Evolutionary conservation across 2,113 vertebrate genomes (phyloP), one percentile per base, ranked within the genome.

Genomic region (Nansenia antarctica): DNA sequence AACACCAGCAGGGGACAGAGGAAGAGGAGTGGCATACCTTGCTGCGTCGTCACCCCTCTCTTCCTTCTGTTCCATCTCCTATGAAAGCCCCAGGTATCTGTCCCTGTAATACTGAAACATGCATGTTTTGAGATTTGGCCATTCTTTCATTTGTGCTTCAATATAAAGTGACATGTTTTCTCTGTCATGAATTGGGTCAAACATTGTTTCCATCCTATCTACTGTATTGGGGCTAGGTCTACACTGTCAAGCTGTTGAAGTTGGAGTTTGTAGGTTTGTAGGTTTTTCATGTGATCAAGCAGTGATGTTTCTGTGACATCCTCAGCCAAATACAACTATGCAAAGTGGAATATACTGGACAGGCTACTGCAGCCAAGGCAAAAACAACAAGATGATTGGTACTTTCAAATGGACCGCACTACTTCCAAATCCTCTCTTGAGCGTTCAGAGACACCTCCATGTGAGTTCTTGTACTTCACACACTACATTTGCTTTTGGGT

Each of bases 351-450:
- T 47, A 82, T 75, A 52, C 0, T 83, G 58, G 78, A 88, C 47
- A 81, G 72, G 0, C 62, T 82, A 2, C 57, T 77, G 54, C 71
- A 67, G 30, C 79, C 70, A 26, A 8, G 52, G 52, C 60, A 31
- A 11, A 65, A 52, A 66, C 62, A 63, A 26, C 68, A 70, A 47
- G 87, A 87, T 24, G 85, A 91, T 1, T 92, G 91, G 90, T 83
- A 70, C 74, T 53, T 85, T 22, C 70, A 78, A 69, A 85, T 89
- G 22, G 84, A 88, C 49, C 76, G 9, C 57, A 45, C 18, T 24
- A 8, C 42, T 66, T 65, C 53, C 65, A 20, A 15, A 1, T 65
- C 75, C 12, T 58, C 61, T 0, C 1, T 57, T 14, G 68, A 77
- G 57, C 6, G 0, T 18, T 18, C 1, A 47, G 68, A 86, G 49